Percentiles rank a stretch among this genome's conserved stretches.
Conservation (phyloP, 1,140 invertebrate species). For the Brachionus rubens region DNA sequence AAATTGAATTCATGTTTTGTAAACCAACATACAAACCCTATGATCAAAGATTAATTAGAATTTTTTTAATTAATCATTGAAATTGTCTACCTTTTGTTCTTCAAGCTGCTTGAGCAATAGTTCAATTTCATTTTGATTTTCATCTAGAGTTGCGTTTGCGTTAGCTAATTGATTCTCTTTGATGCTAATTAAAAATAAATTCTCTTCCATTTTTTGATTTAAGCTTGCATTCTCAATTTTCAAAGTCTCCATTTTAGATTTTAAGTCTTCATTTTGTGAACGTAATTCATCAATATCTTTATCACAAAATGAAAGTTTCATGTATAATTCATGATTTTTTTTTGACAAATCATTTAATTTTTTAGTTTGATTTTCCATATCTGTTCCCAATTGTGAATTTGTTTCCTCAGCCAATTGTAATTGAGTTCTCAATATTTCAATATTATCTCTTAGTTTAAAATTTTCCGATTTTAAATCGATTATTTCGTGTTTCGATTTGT, state of each 20-base stretch:
- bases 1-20: too few species aligned
- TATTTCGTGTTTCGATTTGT: not conserved
- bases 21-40: too few species aligned
- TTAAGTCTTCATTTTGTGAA: not conserved
- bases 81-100: conserved; percentile 4
- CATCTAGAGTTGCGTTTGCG: not conserved
- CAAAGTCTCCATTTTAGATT: not conserved
- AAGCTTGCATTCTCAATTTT: not conserved
- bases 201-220: conserved; percentile 14
- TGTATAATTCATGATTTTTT: not conserved
- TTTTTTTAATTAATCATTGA: too few species aligned
- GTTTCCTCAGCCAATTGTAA: conserved; percentile 1
- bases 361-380: not conserved
- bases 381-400: not conserved
- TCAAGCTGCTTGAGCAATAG: not conserved
- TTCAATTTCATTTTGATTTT: not conserved
- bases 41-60: too few species aligned
- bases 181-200: not conserved
- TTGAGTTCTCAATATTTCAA: not conserved
- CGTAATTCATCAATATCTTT: conserved; percentile 18
- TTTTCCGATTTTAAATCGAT: not conserved
- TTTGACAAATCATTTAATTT: not conserved
- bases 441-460: not conserved
- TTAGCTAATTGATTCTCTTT: not conserved
- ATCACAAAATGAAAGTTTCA: not conserved